phyloP scores from a whole-genome alignment of 2,888 invertebrate genomes.

The Caenorhabditis auriculariae region DNA sequence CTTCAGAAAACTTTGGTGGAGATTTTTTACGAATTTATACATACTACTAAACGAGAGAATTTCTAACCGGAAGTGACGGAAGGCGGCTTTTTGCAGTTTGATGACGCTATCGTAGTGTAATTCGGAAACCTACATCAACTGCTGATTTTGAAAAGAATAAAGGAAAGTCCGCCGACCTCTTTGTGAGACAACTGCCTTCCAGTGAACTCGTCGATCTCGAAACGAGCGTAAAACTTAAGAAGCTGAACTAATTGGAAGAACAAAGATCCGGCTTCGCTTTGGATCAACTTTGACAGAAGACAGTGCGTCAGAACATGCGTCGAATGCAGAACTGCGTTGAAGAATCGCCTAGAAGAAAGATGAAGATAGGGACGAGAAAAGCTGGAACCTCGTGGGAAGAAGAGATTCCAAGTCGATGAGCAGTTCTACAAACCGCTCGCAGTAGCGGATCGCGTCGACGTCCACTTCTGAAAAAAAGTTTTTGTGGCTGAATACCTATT shows the following conservation, averaged over 20 bases:
- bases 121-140: conserved; percentile 74
- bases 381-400: conserved; percentile 77
- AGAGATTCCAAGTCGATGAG: conserved; percentile 93
- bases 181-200: conserved; percentile 51
- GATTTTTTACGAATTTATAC: too few relatives aligned
- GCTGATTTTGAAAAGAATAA: neutral
- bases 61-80: conserved; percentile 69
- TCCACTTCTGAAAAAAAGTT: conserved; percentile 56
- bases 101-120: conserved; percentile 89
- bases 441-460: conserved; percentile 73
- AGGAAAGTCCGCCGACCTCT: conserved; percentile 35
- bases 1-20: too few relatives aligned
- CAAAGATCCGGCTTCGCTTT: conserved; percentile 52
- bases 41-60: too few relatives aligned
- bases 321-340: conserved; percentile 93
- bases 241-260: conserved; percentile 80
- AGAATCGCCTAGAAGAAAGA: conserved; percentile 73
- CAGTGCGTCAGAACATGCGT: conserved; percentile 88
- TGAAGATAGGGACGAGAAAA: neutral
- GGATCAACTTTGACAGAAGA: conserved; percentile 75
- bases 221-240: conserved; percentile 91
- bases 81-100: conserved; percentile 88
- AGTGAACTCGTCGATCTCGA: conserved; percentile 85
- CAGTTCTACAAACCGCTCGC: conserved; percentile 91
- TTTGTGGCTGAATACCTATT: neutral